Evolutionary conservation across 2,888 invertebrate genomes (phyloP).

Genomic region (Drosophila multiciliata): DNA sequence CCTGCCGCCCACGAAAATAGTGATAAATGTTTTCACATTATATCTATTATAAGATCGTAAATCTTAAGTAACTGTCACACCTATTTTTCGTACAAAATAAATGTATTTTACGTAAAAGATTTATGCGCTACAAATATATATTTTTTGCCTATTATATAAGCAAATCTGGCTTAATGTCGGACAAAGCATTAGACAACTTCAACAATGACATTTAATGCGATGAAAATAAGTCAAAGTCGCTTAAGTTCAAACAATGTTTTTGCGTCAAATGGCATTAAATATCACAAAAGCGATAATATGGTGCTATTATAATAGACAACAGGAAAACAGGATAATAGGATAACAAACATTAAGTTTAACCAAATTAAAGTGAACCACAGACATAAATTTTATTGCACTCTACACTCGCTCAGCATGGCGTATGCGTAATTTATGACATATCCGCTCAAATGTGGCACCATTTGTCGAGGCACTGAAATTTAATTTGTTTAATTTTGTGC

Average conservation of each 20-base stretch:
- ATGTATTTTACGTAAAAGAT: neutral
- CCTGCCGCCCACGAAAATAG: neutral
- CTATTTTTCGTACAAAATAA: neutral
- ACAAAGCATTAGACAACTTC: neutral
- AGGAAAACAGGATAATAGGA: conserved; percentile 53
- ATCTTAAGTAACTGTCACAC: neutral
- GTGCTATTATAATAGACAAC: conserved; percentile 54
- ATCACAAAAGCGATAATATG: conserved; percentile 11
- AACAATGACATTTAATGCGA: conserved; percentile 17
- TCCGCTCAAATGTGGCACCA: neutral
- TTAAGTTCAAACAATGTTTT: conserved; percentile 10
- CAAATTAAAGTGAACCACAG: conserved; percentile 48
- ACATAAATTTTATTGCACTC: conserved; percentile 32
- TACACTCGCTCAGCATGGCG: conserved; percentile 27
- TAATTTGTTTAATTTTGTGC: conserved; percentile 14
- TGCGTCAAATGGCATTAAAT: conserved; percentile 28
- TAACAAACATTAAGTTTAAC: conserved; percentile 52
- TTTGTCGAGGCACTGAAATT: conserved; percentile 5
- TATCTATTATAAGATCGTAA: neutral
- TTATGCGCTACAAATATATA: neutral
- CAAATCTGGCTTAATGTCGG: conserved; percentile 31
- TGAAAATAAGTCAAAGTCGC: conserved; percentile 10
- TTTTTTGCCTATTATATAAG: neutral
- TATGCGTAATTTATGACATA: conserved; percentile 32
- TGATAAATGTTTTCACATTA: neutral